phyloP scores from a whole-genome alignment of 2,888 invertebrate species.

The Aspidapion aeneum region DNA sequence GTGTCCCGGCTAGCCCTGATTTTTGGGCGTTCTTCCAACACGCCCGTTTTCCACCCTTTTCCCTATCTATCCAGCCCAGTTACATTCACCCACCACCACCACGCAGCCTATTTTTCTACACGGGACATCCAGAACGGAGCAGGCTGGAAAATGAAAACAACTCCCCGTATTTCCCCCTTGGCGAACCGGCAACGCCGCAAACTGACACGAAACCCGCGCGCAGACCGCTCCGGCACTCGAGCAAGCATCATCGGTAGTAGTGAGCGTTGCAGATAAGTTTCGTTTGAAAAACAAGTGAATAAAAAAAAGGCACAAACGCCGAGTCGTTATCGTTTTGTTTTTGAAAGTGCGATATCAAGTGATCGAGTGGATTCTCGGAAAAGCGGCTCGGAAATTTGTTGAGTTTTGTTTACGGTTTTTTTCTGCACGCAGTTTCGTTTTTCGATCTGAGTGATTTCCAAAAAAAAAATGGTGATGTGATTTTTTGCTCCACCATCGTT shows the following conservation, averaged over 20 bases:
- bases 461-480: neutral
- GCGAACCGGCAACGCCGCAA: constrained; percentile 16
- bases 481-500: neutral
- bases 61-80: neutral
- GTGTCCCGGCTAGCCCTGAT: neutral
- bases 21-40: neutral
- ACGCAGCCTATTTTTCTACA: neutral
- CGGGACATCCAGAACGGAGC: too few species aligned
- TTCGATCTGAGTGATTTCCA: neutral
- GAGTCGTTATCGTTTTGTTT: neutral
- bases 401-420: neutral
- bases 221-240: neutral
- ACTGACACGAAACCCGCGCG: neutral
- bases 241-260: neutral
- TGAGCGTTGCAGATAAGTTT: neutral
- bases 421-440: neutral
- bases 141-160: too few species aligned
- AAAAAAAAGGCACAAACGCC: neutral
- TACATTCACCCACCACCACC: too few species aligned
- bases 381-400: neutral
- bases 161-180: constrained; percentile 13
- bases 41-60: neutral
- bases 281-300: neutral
- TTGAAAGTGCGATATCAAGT: neutral
- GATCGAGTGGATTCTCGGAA: neutral